Conservation (phyloP, 2,797 vertebrate genomes). For the Xenops minutus region DNA sequence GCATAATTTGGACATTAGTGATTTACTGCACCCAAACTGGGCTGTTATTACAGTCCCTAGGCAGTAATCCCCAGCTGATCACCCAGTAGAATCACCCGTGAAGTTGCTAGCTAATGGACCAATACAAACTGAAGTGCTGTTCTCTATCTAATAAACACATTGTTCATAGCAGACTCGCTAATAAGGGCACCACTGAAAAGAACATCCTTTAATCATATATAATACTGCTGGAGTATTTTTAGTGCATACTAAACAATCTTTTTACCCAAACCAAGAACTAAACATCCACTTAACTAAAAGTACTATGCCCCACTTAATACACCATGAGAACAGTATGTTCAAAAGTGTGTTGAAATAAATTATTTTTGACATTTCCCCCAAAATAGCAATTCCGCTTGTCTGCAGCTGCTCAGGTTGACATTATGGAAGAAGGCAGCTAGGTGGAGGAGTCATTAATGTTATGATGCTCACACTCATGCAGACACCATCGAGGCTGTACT, state of each 20-base stretch:
- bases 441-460: conserved; percentile 30
- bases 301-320: background rate
- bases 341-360: conserved; percentile 25
- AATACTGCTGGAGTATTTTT: conserved; percentile 30
- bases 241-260: conserved; percentile 7
- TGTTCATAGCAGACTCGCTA: background rate
- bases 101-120: background rate
- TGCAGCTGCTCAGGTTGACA: background rate
- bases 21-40: conserved; percentile 1
- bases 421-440: conserved; percentile 32
- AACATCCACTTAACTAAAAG: background rate
- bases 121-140: background rate
- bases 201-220: conserved; percentile 31
- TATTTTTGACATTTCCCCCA: conserved; percentile 5
- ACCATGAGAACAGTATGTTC: background rate
- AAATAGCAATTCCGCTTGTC: background rate
- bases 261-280: background rate
- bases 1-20: background rate
- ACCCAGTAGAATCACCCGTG: background rate
- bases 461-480: background rate
- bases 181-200: conserved; percentile 14
- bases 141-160: conserved; percentile 9
- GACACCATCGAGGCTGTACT: background rate
- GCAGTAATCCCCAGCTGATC: background rate
- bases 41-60: background rate